These are phyloP conservation scores for Terrapene triunguis DNA, from an alignment of 2,113 vertebrate genomes.

Conservation along the genomic window DNA sequence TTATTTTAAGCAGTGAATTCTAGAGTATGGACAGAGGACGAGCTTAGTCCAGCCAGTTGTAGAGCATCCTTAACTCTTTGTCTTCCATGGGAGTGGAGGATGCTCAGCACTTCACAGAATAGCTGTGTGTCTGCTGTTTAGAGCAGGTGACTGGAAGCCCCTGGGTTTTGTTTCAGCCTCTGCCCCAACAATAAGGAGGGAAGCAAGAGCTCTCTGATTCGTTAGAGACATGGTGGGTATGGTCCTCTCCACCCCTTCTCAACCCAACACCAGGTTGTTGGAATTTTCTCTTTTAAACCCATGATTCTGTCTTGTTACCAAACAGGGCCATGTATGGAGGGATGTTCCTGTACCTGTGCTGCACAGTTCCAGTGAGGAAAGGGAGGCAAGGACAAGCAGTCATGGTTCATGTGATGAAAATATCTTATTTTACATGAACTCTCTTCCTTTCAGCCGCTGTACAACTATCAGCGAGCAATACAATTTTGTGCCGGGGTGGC, in stretches of 20 bases:
- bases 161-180: neutral
- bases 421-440: neutral
- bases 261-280: neutral
- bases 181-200: neutral
- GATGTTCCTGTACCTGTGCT: too few species aligned
- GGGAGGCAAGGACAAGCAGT: neutral
- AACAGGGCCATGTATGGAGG: neutral
- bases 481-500: neutral
- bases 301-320: neutral
- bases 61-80: neutral
- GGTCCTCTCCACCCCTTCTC: neutral
- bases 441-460: neutral
- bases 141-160: neutral
- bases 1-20: neutral
- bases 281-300: neutral
- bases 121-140: too few species aligned
- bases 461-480: neutral
- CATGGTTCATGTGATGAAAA: neutral
- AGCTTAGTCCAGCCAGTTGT: neutral
- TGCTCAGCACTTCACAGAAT: neutral
- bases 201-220: neutral
- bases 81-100: too few species aligned
- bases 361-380: neutral
- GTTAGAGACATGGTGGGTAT: neutral
- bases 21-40: neutral